Evolutionary conservation across 2,888 invertebrate species (phyloP), one percentile per base, ranked within the genome.

Genomic region (Anoplius nigerrimus): DNA sequence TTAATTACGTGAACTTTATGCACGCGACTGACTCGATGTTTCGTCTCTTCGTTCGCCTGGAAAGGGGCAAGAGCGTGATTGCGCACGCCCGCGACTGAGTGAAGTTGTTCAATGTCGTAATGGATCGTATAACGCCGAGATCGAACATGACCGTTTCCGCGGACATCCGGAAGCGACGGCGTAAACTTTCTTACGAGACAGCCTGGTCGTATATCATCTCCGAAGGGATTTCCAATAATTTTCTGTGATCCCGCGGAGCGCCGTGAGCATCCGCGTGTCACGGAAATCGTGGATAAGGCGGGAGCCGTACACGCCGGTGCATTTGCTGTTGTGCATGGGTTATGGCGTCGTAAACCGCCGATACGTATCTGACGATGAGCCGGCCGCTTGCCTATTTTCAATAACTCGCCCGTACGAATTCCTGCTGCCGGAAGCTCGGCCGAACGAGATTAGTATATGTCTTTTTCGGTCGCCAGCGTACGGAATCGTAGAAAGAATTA

Each of bases 171-270:
- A 58, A 58, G 66, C 63, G 48, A 45, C 20, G 45, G 43, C 46
- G 42, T 66, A 45, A 77, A 77, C 66, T 78, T 78, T 68, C 75
- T 72, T 68, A 70, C 60, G 27, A 54, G 64, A 56, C 67, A 48
- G 65, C 57, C 66, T 64, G 60, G 55, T 60, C 66, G 52, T 34
- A 34, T 16, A n/a, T 43, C 46, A 59, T 56, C 66, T 55, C 34
- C 58, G 77, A 74, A 69, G 60, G 72, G 69, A 69, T 74, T 69
- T 74, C 67, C 78, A 74, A 76, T 76, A 77, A 76, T 74, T 67
- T 69, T 51, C 64, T 18, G n/a, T 59, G 66, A 64, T 61, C 74
- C 52, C 68, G 52, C 15, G 22, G 56, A 56, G 45, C 62, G 45
- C 66, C 59, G 57, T 51, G 46, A 62, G 52, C 52, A 42, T 64